Percentiles rank a stretch among this genome's conserved stretches.
phyloP scores from a whole-genome alignment of 2,888 invertebrate genomes.

The Morpho helenor region DNA sequence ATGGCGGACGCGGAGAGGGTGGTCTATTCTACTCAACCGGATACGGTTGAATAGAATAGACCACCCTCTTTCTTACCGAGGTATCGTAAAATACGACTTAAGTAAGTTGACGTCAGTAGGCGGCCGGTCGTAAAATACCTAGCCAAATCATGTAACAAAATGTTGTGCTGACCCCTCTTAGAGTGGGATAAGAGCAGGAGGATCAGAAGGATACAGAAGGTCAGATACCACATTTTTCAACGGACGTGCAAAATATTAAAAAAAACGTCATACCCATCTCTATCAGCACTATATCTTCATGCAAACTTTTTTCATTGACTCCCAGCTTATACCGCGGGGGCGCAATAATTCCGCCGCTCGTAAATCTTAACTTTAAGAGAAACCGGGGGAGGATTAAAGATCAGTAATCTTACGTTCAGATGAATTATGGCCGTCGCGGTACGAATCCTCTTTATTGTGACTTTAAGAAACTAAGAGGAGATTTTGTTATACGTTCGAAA shows the following conservation, averaged over 20 bases:
- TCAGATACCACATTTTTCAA: too few relatives aligned
- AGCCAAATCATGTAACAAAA: too few relatives aligned
- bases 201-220: too few relatives aligned
- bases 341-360: constrained; percentile 83
- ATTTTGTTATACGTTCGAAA: constrained; percentile 77
- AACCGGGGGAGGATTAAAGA: constrained; percentile 85
- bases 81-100: too few relatives aligned
- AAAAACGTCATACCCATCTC: constrained; percentile 24
- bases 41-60: too few relatives aligned
- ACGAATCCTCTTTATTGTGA: constrained; percentile 76
- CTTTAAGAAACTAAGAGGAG: constrained; percentile 78
- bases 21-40: too few relatives aligned
- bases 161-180: too few relatives aligned
- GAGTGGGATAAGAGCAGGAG: too few relatives aligned
- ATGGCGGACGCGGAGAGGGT: too few relatives aligned
- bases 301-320: constrained; percentile 72
- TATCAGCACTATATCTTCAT: constrained; percentile 36
- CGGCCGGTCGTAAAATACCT: too few relatives aligned
- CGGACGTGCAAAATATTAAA: neutral
- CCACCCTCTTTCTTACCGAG: too few relatives aligned
- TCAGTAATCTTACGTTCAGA: constrained; percentile 86
- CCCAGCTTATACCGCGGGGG: constrained; percentile 70
- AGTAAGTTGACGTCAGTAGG: too few relatives aligned
- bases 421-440: constrained; percentile 82
- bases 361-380: constrained; percentile 87